A percentile compares a stretch with the other conserved stretches of the same genome.
Conservation (phyloP, 2,888 invertebrate genomes). For the Brachyopa scutellaris region DNA sequence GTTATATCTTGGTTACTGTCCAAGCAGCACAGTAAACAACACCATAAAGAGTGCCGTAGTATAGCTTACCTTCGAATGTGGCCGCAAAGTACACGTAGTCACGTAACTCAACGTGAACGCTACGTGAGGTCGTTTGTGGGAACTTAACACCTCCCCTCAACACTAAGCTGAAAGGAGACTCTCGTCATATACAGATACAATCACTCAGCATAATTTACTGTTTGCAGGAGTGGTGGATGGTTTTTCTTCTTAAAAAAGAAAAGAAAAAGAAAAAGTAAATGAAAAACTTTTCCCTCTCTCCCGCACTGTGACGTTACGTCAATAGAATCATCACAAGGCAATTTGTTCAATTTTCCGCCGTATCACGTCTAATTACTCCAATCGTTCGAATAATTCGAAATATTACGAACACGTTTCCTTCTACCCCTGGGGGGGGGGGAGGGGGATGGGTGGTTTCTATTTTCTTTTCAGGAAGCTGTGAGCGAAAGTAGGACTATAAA, state of each 20-base stretch:
- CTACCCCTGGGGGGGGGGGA: not conserved
- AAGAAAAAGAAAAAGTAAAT: not conserved
- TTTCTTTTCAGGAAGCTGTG: not conserved
- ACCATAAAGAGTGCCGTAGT: not conserved
- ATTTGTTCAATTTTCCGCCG: slow-evolving; percentile 61
- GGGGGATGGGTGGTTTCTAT: slow-evolving; percentile 21
- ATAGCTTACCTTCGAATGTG: not conserved
- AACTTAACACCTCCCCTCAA: slow-evolving; percentile 57
- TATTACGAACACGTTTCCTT: slow-evolving; percentile 31
- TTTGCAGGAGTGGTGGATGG: not conserved
- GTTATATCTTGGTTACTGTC: slow-evolving; percentile 48
- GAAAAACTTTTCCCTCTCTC: slow-evolving; percentile 2
- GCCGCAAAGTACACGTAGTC: slow-evolving; percentile 18
- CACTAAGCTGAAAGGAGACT: slow-evolving; percentile 5
- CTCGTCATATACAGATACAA: slow-evolving; percentile 12
- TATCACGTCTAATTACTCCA: slow-evolving; percentile 68
- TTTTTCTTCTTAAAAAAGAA: slow-evolving; percentile 1
- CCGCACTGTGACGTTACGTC: not conserved
- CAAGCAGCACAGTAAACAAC: slow-evolving; percentile 10
- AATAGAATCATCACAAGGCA: slow-evolving; percentile 55
- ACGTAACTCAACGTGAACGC: slow-evolving; percentile 48
- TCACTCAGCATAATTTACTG: not conserved
- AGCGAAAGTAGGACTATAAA: not conserved
- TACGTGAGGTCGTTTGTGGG: slow-evolving; percentile 60
- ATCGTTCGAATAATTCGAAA: slow-evolving; percentile 62